Evolutionary conservation across 2,888 invertebrate species (phyloP).

Genomic region (Lasioglossum lativentre): DNA sequence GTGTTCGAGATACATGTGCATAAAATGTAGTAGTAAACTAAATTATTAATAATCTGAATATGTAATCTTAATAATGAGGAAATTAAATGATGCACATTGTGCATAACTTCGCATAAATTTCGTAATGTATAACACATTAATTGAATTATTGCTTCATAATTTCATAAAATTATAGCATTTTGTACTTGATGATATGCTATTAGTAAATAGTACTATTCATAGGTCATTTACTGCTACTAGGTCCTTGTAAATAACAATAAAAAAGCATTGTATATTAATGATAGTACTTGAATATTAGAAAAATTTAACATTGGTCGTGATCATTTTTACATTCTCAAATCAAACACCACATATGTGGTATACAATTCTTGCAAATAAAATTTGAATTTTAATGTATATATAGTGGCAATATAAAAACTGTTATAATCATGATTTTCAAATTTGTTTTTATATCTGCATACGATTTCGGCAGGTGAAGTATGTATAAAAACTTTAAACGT

Average conservation of each 20-base stretch:
- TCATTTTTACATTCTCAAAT: conserved; percentile 48
- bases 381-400: conserved; percentile 41
- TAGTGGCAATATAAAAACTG: conserved; percentile 23
- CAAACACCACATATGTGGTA: conserved; percentile 30
- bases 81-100: conserved; percentile 47
- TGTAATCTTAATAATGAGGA: conserved; percentile 72
- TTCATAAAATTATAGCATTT: conserved; percentile 49
- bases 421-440: conserved; percentile 27
- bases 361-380: conserved; percentile 24
- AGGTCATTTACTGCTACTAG: conserved; percentile 42
- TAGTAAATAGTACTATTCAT: conserved; percentile 45
- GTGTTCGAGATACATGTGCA: conserved; percentile 48
- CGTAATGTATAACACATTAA: conserved; percentile 48
- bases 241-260: conserved; percentile 41
- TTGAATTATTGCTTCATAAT: conserved; percentile 51
- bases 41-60: conserved; percentile 59
- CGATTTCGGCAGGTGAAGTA: conserved; percentile 17
- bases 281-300: conserved; percentile 46
- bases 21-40: conserved; percentile 53
- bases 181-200: conserved; percentile 42
- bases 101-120: conserved; percentile 47
- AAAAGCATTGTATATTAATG: conserved; percentile 34
- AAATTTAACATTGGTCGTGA: conserved; percentile 37
- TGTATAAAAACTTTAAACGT: conserved; percentile 45
- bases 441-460: conserved; percentile 33